Percentiles rank a stretch among this genome's conserved stretches.
Conservation (phyloP, 2,888 invertebrate genomes). For the Cosmia pyralina region DNA sequence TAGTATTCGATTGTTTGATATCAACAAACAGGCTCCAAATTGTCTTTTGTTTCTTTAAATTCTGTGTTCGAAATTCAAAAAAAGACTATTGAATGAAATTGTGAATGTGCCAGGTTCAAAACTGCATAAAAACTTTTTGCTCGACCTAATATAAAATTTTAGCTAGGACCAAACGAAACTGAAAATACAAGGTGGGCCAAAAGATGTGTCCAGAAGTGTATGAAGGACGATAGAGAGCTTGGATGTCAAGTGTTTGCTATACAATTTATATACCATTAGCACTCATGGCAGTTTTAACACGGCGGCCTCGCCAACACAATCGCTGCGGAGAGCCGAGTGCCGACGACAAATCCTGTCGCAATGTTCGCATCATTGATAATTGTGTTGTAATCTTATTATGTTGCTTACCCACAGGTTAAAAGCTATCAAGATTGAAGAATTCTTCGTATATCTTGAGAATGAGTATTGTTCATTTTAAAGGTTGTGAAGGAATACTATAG, state of each 20-base stretch:
- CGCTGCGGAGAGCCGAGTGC: slow-evolving; percentile 49
- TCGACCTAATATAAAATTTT: too few species aligned
- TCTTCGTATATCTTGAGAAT: slow-evolving; percentile 71
- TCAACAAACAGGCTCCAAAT: too few species aligned
- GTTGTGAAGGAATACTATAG: slow-evolving; percentile 65
- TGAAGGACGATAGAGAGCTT: slow-evolving; percentile 13
- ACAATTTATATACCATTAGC: slow-evolving; percentile 45
- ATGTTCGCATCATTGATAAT: slow-evolving; percentile 85
- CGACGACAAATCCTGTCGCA: slow-evolving; percentile 68
- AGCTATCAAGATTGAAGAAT: slow-evolving; percentile 80
- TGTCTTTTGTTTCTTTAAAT: too few species aligned
- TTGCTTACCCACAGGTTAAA: slow-evolving; percentile 81
- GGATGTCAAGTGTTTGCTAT: slow-evolving; percentile 21
- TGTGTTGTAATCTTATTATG: slow-evolving; percentile 86
- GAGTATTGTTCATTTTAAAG: slow-evolving; percentile 76
- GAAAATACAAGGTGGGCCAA: too few species aligned
- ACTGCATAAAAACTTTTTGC: too few species aligned
- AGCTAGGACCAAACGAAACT: too few species aligned
- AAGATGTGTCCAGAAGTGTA: too few species aligned
- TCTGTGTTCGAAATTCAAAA: too few species aligned
- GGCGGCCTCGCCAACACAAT: slow-evolving; percentile 63
- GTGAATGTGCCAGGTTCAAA: too few species aligned
- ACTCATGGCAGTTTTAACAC: slow-evolving; percentile 45
- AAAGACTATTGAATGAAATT: too few species aligned
- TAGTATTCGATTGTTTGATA: too few species aligned